Conservation (phyloP, 2,797 vertebrate species). For the Telmatherina bonti region DNA sequence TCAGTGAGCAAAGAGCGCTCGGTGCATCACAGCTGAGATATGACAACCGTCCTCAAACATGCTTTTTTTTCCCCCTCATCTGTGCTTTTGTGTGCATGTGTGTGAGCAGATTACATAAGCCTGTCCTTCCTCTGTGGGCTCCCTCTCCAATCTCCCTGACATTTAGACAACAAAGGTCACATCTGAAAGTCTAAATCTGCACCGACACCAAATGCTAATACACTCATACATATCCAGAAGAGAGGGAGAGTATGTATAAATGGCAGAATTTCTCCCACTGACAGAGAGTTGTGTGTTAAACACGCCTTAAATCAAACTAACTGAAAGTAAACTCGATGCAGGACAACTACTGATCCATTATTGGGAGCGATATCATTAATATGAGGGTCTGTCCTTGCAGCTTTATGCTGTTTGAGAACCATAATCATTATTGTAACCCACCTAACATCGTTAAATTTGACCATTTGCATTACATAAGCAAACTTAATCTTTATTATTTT, state of each 20-base stretch:
- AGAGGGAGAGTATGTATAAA: constrained; percentile 52
- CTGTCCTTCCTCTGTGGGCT: constrained; percentile 77
- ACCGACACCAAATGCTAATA: constrained; percentile 82
- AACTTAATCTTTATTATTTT: not conserved
- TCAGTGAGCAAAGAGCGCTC: constrained; percentile 64
- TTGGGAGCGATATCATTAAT: not conserved
- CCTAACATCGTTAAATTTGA: not conserved
- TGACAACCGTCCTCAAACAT: constrained; percentile 77
- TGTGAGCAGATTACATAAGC: constrained; percentile 81
- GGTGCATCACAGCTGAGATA: constrained; percentile 69
- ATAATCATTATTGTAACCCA: not conserved
- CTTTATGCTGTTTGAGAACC: not conserved
- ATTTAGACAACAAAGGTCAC: constrained; percentile 90
- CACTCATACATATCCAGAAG: constrained; percentile 77
- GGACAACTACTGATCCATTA: not conserved
- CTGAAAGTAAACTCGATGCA: constrained; percentile 16
- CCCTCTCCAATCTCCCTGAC: constrained; percentile 81
- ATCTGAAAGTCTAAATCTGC: constrained; percentile 87
- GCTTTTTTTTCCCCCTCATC: constrained; percentile 28
- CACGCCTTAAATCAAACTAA: constrained; percentile 20
- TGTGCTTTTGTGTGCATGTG: constrained; percentile 49
- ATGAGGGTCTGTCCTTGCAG: not conserved
- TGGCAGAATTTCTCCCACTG: constrained; percentile 46
- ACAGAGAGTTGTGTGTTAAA: constrained; percentile 39
- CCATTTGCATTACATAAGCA: not conserved